Conservation (phyloP, 2,113 vertebrate species). For the Hemiprocne comata region DNA sequence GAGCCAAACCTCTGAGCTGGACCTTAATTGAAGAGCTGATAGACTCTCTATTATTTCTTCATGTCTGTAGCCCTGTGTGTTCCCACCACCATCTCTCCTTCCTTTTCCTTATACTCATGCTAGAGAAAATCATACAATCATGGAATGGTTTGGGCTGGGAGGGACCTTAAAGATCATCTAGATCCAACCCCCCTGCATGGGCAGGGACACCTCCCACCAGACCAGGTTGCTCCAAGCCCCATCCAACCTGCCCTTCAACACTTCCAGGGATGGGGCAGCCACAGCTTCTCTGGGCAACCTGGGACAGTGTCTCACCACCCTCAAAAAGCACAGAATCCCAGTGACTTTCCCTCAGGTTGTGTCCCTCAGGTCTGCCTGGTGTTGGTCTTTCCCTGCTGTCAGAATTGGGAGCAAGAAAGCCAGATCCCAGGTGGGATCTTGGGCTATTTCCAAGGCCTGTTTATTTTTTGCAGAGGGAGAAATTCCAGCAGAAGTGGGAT, state of each 20-base stretch:
- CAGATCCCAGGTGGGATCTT: not conserved
- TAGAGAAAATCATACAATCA: too few relatives aligned
- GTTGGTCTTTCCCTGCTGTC: not conserved
- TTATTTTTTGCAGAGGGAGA: too few relatives aligned
- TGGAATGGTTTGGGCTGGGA: too few relatives aligned
- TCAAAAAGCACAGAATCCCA: rapidly evolving
- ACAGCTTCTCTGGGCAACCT: too few relatives aligned
- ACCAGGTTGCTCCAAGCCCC: too few relatives aligned
- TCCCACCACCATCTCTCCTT: not conserved
- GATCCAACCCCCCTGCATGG: too few relatives aligned
- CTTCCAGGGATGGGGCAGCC: too few relatives aligned
- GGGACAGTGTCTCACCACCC: too few relatives aligned
- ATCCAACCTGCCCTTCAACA: too few relatives aligned
- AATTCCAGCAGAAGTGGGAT: not conserved
- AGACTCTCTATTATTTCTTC: not conserved
- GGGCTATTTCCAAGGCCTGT: not conserved
- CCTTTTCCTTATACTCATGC: rapidly evolving
- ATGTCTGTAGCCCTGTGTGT: not conserved
- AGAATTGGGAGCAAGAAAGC: not conserved
- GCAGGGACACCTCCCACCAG: too few relatives aligned
- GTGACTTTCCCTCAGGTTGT: not conserved
- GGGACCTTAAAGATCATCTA: too few relatives aligned
- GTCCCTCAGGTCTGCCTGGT: not conserved
- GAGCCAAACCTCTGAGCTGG: not conserved
- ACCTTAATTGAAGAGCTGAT: not conserved